phyloP scores from a whole-genome alignment of 1,140 invertebrate genomes.

The Drosophila ogumai region DNA sequence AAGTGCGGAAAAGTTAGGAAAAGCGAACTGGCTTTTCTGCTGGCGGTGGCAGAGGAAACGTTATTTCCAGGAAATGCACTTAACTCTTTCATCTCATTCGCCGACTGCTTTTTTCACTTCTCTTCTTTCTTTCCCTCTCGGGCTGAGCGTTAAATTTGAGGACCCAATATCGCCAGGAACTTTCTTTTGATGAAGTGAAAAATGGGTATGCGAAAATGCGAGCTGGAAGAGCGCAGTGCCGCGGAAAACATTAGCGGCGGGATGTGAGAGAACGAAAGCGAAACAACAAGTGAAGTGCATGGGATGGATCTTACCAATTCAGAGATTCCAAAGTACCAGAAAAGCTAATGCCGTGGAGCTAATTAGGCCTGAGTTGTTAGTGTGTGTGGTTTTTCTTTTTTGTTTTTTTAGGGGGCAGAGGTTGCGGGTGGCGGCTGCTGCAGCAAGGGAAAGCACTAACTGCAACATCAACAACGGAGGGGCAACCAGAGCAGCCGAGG shows the following conservation, averaged over 20 bases:
- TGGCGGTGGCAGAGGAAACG: conserved; percentile 57
- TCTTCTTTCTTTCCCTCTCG: conserved; percentile 6
- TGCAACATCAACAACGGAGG: conserved; percentile 35
- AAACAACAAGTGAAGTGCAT: conserved; percentile 51
- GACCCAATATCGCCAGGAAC: conserved; percentile 47
- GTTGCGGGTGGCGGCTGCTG: conserved; percentile 44
- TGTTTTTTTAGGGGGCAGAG: conserved; percentile 14
- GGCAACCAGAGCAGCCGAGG: conserved; percentile 22
- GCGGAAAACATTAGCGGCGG: conserved; percentile 39
- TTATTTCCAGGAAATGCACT: conserved; percentile 77
- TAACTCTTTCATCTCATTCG: conserved; percentile 48
- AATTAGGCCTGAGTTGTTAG: conserved; percentile 60
- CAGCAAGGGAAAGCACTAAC: conserved; percentile 46
- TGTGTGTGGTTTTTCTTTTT: conserved; percentile 22
- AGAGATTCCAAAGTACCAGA: conserved; percentile 33
- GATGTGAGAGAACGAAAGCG: conserved; percentile 77
- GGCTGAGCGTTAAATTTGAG: conserved; percentile 33
- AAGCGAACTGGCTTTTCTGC: conserved; percentile 39
- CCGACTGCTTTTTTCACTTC: conserved; percentile 7
- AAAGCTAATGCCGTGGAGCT: conserved; percentile 44
- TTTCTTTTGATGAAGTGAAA: conserved; percentile 51
- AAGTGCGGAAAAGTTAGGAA: conserved; percentile 49
- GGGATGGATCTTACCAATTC: conserved; percentile 36
- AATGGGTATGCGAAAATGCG: conserved; percentile 51
- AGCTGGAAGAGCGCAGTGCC: conserved; percentile 48